phyloP scores from a whole-genome alignment of 2,888 invertebrate species.

The Andrena fulva region DNA sequence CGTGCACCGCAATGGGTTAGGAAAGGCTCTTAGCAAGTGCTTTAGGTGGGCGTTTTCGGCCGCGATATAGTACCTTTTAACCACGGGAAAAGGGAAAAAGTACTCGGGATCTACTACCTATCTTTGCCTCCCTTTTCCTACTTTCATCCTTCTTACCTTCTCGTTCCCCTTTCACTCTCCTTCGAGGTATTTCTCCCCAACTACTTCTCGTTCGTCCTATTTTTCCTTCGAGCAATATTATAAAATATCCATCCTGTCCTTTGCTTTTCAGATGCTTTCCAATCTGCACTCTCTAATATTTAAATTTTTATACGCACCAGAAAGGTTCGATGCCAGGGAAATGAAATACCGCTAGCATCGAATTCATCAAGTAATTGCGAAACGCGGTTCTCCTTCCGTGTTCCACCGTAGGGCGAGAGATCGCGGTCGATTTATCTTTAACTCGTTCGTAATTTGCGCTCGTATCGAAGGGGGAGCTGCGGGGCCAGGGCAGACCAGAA shows the following conservation, averaged over 20 bases:
- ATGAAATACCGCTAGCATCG: background rate
- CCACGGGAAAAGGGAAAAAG: constrained; percentile 76
- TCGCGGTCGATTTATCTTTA: constrained; percentile 49
- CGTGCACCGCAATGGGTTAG: constrained; percentile 68
- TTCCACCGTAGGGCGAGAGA: constrained; percentile 8
- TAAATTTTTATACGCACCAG: no score
- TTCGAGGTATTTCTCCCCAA: background rate
- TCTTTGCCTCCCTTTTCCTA: constrained; percentile 50
- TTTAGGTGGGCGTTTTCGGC: constrained; percentile 76
- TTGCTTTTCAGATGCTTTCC: background rate
- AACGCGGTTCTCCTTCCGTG: background rate
- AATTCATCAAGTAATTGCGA: background rate
- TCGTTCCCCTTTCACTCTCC: constrained; percentile 3
- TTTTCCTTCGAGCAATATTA: background rate
- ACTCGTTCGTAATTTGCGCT: constrained; percentile 49
- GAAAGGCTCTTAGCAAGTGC: constrained; percentile 80
- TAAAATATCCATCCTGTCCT: background rate
- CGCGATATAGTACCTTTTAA: constrained; percentile 80
- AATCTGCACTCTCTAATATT: background rate
- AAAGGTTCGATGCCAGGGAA: background rate
- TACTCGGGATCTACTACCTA: constrained; percentile 64
- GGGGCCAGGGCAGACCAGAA: constrained; percentile 36
- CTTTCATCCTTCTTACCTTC: constrained; percentile 33
- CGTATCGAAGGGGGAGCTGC: constrained; percentile 21
- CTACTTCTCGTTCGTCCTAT: background rate